These are phyloP conservation scores for Anniella stebbinsi DNA, from an alignment of 2,797 vertebrate genomes.

Conservation along the genomic window DNA sequence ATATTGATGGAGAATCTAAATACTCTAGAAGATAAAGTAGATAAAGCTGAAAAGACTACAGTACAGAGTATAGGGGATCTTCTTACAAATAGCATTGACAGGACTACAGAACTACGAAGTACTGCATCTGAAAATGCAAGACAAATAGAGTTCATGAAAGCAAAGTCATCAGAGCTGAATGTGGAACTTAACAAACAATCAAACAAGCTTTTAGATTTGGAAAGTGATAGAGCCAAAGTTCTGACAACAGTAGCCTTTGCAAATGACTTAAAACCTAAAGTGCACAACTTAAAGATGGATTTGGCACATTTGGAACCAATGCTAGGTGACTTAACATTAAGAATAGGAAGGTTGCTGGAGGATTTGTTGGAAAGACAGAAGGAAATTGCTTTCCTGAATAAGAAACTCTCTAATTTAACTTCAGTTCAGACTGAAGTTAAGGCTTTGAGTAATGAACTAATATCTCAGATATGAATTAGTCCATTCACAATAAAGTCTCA, in stretches of 20 bases:
- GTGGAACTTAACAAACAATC: conserved; percentile 78
- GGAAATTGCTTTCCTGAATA: conserved; percentile 85
- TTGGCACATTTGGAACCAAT: conserved; percentile 86
- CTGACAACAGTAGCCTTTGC: conserved; percentile 89
- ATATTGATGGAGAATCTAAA: conserved; percentile 82
- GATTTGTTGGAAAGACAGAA: conserved; percentile 83
- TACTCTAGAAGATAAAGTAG: conserved; percentile 85
- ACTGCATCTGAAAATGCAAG: conserved; percentile 83
- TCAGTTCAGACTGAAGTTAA: conserved; percentile 76
- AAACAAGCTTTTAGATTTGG: conserved; percentile 83
- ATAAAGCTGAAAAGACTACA: conserved; percentile 84
- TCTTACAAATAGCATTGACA: conserved; percentile 88
- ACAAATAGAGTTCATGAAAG: conserved; percentile 80
- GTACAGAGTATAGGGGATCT: conserved; percentile 88
- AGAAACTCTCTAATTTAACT: conserved; percentile 85
- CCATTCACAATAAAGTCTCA: background rate
- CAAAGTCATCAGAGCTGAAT: conserved; percentile 80
- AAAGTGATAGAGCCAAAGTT: conserved; percentile 89
- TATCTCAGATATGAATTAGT: conserved; percentile 71
- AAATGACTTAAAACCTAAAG: conserved; percentile 92
- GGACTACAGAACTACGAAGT: conserved; percentile 83
- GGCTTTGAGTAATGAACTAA: conserved; percentile 69
- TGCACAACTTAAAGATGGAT: conserved; percentile 87
- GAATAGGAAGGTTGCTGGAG: conserved; percentile 88
- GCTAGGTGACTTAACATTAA: conserved; percentile 87